Conservation (phyloP, 1,140 invertebrate species). For the Solenopsis invicta region DNA sequence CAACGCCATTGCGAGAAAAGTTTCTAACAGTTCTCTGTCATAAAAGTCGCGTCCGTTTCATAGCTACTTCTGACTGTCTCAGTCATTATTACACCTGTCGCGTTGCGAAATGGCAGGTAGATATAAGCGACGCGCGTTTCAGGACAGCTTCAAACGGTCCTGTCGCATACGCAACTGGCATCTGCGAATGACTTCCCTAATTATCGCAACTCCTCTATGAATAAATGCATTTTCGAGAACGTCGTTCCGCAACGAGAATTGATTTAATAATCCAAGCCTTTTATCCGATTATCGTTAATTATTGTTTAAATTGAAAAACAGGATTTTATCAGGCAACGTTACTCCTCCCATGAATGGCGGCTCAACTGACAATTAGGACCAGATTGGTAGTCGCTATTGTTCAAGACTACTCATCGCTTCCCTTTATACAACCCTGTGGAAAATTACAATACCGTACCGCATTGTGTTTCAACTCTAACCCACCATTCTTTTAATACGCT, state of each 20-base stretch:
- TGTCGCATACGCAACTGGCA: not conserved
- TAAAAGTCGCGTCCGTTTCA: conserved; percentile 64
- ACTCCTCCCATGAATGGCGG: not conserved
- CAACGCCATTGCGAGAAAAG: not conserved
- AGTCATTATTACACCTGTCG: conserved; percentile 65
- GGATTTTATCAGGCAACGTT: not conserved
- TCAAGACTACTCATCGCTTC: conserved; percentile 42
- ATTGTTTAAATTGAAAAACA: not conserved
- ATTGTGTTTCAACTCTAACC: conserved; percentile 24
- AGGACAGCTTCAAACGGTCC: conserved; percentile 47
- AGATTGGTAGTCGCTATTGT: conserved; percentile 34
- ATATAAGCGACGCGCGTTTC: conserved; percentile 53
- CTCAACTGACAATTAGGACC: not conserved
- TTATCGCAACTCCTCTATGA: not conserved
- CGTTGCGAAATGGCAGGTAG: conserved; percentile 51
- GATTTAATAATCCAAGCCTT: not conserved
- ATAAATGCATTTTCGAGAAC: not conserved
- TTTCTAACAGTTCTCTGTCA: conserved; percentile 32
- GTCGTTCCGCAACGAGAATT: not conserved
- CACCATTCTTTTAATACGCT: conserved; percentile 36
- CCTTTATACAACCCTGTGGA: not conserved
- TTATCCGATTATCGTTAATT: not conserved
- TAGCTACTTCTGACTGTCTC: conserved; percentile 31
- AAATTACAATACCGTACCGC: conserved; percentile 24
- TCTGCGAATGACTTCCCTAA: not conserved